Evolutionary conservation across 2,113 vertebrate species (phyloP), one percentile per base, ranked within the genome.

Genomic region (Pleuronectes platessa): DNA sequence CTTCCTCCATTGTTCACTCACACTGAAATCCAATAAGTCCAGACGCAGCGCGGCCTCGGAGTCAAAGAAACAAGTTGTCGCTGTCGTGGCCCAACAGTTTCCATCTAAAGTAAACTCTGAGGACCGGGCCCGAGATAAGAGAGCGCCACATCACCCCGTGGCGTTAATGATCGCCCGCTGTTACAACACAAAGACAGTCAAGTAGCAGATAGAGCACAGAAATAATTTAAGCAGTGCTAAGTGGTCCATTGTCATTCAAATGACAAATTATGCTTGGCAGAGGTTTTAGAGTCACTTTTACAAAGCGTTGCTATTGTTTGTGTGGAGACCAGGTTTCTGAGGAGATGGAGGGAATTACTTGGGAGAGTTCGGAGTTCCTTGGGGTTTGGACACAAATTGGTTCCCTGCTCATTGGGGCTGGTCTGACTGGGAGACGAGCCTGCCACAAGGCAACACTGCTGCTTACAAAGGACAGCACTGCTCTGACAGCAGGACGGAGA

Each of bases 201-300:
- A 92, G 91, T 82, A 85, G 90, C 87, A 89, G 93, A 94, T 92
- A 92, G 89, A 86, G 90, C 82, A 78, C 75, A 61, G 87, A 91
- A 88, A 93, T 93, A 89, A 95, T 93, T 94, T 93, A 92, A 86
- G 92, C 89, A 81, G 72, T 90, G 91, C 92, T 92, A 93, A 94
- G 93, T 93, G 93, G 79, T 76, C 93, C 77, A 92, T 94, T 95
- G 94, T 95, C 89, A 94, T 94, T 94, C 91, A 94, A 94, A 93
- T 94, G 89, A 92, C 94, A 93, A 95, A 93, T 93, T 93, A 91
- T 92, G 90, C 92, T 91, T 94, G 94, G 93, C 93, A 93, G 90
- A 90, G 92, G 90, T 93, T 92, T 93, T 89, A 91, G 90, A 93
- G 89, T 91, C 90, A 86, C 89, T 94, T 94, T 91, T 91, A 94